These are phyloP conservation scores for Horisme vitalbata DNA, from an alignment of 2,888 invertebrate species.

Conservation along the genomic window DNA sequence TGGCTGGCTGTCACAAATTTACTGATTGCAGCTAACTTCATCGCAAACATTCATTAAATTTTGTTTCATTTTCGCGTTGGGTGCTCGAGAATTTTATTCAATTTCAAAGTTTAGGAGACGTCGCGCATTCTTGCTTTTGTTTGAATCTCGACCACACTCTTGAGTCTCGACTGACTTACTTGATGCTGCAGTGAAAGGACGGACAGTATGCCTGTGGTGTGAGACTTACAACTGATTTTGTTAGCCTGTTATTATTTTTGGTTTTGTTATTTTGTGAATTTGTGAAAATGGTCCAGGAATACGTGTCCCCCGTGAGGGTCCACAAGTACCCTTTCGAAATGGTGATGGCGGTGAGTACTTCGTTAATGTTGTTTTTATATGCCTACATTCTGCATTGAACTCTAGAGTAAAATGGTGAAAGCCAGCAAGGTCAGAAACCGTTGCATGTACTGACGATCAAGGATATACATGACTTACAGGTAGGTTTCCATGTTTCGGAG, in stretches of 20 bases:
- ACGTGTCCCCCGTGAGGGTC: constrained; percentile 96
- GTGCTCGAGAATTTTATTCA: constrained; percentile 35
- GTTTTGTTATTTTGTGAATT: constrained; percentile 48
- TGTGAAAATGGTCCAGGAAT: constrained; percentile 95
- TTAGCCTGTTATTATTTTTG: constrained; percentile 52
- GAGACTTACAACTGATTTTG: constrained; percentile 51
- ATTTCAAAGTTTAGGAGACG: constrained; percentile 54
- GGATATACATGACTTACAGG: constrained; percentile 16
- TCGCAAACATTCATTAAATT: constrained; percentile 54
- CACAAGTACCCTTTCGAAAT: constrained; percentile 97
- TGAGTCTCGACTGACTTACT: constrained; percentile 53
- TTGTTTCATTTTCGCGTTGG: constrained; percentile 40
- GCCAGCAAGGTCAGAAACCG: constrained; percentile 35
- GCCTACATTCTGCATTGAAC: constrained; percentile 19
- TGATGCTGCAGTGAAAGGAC: constrained; percentile 64
- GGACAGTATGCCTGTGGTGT: constrained; percentile 66
- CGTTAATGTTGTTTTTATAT: neutral
- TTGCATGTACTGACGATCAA: constrained; percentile 26
- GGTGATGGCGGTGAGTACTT: constrained; percentile 94
- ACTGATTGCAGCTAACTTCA: constrained; percentile 33
- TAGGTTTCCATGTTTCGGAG: too few species aligned
- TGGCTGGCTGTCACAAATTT: constrained; percentile 18
- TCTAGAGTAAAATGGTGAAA: too few species aligned
- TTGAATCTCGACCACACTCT: constrained; percentile 52
- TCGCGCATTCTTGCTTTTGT: constrained; percentile 42